Conservation (phyloP, 2,888 invertebrate genomes). For the Mesodorylaimus sp. region DNA sequence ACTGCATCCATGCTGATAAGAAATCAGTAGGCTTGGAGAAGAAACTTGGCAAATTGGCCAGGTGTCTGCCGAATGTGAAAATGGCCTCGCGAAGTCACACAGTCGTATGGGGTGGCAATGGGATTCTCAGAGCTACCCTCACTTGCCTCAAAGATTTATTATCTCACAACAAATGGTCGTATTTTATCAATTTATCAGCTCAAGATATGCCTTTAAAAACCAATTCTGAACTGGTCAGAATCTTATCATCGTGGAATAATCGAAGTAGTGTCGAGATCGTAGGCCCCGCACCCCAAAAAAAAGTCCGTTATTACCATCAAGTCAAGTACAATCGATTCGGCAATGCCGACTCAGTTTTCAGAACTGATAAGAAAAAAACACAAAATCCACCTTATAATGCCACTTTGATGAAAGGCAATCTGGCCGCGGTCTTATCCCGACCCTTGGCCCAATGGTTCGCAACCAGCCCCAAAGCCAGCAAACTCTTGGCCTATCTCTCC, state of each 20-base stretch:
- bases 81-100: neutral
- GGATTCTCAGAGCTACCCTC: slow-evolving; percentile 15
- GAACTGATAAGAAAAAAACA: too few species aligned
- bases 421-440: slow-evolving; percentile 30
- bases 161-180: slow-evolving; percentile 21
- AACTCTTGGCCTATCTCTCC: slow-evolving; percentile 26
- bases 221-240: slow-evolving; percentile 29
- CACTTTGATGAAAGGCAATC: slow-evolving; percentile 17
- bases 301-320: neutral
- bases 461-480: slow-evolving; percentile 19
- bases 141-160: slow-evolving; percentile 13
- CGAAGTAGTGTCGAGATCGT: slow-evolving; percentile 30
- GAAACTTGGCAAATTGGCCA: neutral
- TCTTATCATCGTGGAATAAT: slow-evolving; percentile 30
- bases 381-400: slow-evolving; percentile 3
- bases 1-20: slow-evolving; percentile 29
- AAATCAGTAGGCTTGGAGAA: slow-evolving; percentile 16
- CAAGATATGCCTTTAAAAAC: slow-evolving; percentile 30
- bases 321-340: neutral
- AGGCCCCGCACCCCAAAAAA: neutral
- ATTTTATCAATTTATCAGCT: slow-evolving; percentile 30
- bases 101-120: slow-evolving; percentile 14
- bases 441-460: slow-evolving; percentile 27
- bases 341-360: too few species aligned
- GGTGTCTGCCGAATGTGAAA: slow-evolving; percentile 6